Evolutionary conservation across 2,888 invertebrate genomes (phyloP), one percentile per base, ranked within the genome.

Genomic region (Orgyia antiqua): DNA sequence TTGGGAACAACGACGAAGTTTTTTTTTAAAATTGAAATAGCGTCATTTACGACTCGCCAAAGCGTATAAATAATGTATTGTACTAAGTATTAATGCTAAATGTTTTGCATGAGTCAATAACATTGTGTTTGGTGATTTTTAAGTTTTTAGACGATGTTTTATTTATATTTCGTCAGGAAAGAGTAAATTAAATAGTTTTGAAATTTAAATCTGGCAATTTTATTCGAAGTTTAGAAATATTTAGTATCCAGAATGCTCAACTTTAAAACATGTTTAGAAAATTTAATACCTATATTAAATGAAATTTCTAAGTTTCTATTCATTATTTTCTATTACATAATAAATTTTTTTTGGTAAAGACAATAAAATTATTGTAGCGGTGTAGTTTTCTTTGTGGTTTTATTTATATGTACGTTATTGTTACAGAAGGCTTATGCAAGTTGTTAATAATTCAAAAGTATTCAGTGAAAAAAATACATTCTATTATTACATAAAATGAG

Each of bases 21-120:
- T 65, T 33, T 68, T 61, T 46, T 68, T 61, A 46, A 68, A 72
- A 65, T 68, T 66, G 50, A 59, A 65, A 71, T 68, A 37, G 55
- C 44, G 53, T 44, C 43, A 45, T 44, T 46, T 42, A 34, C 40
- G 42, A 33, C 45, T 42, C 42, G 13, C 46, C 45, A 45, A 36
- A 43, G 33, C 45, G 38, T 33, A 71, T 70, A 60, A 56, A 68
- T 69, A 53, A 65, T 62, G 53, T 64, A 63, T 67, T 50, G 45
- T 57, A 53, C 44, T 42, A 48, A 51, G 31, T 53, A 55, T 52
- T 51, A 44, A 51, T 39, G 45, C 31, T 43, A 31, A 47, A 42
- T 36, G 55, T 50, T 63, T 65, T 58, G 54, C 64, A 64, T 63
- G 57, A 51, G 67, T 65, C 66, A 67, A 66, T 63, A 66, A 59